Evolutionary conservation across 1,140 invertebrate species (phyloP).

Genomic region (Elymnias hypermnestra): DNA sequence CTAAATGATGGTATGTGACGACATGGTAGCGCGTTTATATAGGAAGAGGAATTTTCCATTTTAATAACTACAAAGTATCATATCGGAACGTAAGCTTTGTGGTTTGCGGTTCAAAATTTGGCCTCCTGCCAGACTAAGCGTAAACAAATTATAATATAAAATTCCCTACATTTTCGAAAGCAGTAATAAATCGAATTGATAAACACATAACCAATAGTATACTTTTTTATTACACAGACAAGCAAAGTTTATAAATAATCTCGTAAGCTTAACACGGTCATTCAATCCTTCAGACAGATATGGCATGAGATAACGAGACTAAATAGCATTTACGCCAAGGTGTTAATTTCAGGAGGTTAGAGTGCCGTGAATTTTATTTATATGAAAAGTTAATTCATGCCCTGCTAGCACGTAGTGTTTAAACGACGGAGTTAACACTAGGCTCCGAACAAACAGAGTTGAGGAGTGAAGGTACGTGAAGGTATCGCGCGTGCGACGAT

Average conservation of each 20-base stretch:
- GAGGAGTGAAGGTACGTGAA: slow-evolving; percentile 34
- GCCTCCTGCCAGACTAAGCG: too few species aligned
- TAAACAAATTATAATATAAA: too few species aligned
- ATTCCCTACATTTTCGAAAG: too few species aligned
- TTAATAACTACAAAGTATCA: too few species aligned
- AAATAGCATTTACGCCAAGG: slow-evolving; percentile 71
- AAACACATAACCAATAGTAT: too few species aligned
- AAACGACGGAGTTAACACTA: slow-evolving; percentile 70
- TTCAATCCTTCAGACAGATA: slow-evolving; percentile 44
- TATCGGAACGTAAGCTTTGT: too few species aligned
- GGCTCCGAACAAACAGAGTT: slow-evolving; percentile 66
- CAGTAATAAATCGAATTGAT: too few species aligned
- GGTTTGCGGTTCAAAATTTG: too few species aligned
- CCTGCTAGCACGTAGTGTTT: slow-evolving; percentile 70
- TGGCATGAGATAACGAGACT: slow-evolving; percentile 55
- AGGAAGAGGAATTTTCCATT: too few species aligned
- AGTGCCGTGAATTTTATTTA: slow-evolving; percentile 76
- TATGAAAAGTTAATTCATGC: slow-evolving; percentile 76
- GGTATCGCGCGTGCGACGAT: slow-evolving; percentile 24
- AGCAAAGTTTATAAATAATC: slow-evolving; percentile 14
- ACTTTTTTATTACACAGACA: too few species aligned
- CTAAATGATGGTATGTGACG: too few species aligned
- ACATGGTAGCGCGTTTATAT: too few species aligned
- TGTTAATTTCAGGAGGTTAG: slow-evolving; percentile 76
- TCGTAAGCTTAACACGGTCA: slow-evolving; percentile 25